These are phyloP conservation scores for Fabriciana adippe DNA, from an alignment of 2,888 invertebrate genomes.

Conservation along the genomic window DNA sequence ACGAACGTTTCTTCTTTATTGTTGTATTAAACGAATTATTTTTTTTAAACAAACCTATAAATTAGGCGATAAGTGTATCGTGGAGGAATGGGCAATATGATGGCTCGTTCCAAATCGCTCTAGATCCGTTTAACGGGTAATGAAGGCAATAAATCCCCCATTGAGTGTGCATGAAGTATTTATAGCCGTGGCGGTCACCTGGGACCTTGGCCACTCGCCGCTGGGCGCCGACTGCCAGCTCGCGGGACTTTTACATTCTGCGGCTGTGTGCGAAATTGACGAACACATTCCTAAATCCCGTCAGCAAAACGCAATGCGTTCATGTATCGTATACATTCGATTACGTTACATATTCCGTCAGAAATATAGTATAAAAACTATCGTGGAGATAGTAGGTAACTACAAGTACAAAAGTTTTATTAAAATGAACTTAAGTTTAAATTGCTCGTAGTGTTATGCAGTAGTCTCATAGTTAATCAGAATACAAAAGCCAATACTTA, in stretches of 20 bases:
- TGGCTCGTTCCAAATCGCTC: slow-evolving; percentile 42
- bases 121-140: slow-evolving; percentile 52
- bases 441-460: no score
- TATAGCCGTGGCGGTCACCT: slow-evolving; percentile 68
- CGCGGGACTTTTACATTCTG: slow-evolving; percentile 51
- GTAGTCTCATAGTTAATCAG: no score
- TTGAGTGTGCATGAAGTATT: slow-evolving; percentile 65
- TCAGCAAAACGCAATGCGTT: not conserved
- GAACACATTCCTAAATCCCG: slow-evolving; percentile 13
- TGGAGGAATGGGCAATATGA: slow-evolving; percentile 36
- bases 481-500: no score
- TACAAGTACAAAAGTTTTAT: no score
- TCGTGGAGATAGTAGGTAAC: no score
- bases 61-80: slow-evolving; percentile 28
- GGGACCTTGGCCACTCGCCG: slow-evolving; percentile 57
- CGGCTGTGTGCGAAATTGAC: slow-evolving; percentile 40
- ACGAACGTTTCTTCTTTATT: slow-evolving; percentile 11
- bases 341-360: no score
- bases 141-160: slow-evolving; percentile 66
- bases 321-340: not conserved
- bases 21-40: not conserved
- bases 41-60: slow-evolving; percentile 30
- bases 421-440: no score
- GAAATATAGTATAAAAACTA: no score
- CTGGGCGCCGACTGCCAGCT: slow-evolving; percentile 55